Conservation (phyloP, 2,113 vertebrate genomes). For the Sylvia atricapilla region DNA sequence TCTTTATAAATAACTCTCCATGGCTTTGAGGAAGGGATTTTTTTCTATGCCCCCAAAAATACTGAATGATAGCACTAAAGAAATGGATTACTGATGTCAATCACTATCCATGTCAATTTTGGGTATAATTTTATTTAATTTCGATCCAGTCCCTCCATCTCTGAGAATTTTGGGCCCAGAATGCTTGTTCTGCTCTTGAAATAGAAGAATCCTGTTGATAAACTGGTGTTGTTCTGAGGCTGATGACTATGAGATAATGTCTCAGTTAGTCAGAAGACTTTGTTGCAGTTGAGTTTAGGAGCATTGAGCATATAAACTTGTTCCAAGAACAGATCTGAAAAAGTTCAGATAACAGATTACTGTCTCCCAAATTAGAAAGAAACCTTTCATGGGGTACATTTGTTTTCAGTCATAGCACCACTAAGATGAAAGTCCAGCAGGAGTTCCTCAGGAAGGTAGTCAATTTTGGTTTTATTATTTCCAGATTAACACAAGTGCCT, state of each 20-base stretch:
- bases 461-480: neutral
- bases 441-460: neutral
- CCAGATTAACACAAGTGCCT: neutral
- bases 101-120: neutral
- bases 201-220: neutral
- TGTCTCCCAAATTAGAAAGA: neutral
- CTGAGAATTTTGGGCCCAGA: neutral
- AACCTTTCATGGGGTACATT: neutral
- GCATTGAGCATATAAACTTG: neutral
- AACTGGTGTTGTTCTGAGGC: neutral
- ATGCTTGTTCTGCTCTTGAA: neutral
- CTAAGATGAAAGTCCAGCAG: neutral
- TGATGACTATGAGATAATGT: neutral
- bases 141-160: neutral
- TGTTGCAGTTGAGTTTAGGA: neutral
- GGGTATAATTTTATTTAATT: neutral
- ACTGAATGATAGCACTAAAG: neutral
- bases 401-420: neutral
- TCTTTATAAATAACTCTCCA: neutral
- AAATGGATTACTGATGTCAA: neutral
- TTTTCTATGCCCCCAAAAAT: neutral
- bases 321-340: neutral
- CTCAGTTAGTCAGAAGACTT: neutral
- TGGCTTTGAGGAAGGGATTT: neutral
- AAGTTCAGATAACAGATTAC: neutral